These are phyloP conservation scores for Drosophila carrolli DNA, from an alignment of 1,140 invertebrate genomes.

Conservation along the genomic window DNA sequence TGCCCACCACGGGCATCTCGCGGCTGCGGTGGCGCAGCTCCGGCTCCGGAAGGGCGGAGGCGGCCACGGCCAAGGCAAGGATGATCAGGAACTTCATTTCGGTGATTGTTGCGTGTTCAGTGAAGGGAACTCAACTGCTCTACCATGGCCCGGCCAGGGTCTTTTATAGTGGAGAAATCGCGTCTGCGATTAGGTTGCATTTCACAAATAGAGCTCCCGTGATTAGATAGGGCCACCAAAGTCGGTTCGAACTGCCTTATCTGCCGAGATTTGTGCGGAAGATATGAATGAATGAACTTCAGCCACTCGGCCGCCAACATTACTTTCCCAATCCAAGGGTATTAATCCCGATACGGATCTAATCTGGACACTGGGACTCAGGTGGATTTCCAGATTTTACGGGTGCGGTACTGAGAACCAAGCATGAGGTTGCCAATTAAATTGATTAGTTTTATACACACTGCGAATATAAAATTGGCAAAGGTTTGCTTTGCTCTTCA, in stretches of 20 bases:
- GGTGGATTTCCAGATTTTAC: constrained; percentile 4
- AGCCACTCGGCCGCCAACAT: constrained; percentile 44
- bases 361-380: constrained; percentile 16
- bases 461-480: constrained; percentile 4
- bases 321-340: constrained; percentile 23
- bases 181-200: constrained; percentile 22
- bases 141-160: not conserved
- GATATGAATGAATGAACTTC: constrained; percentile 27
- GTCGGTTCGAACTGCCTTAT: constrained; percentile 18
- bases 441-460: constrained; percentile 33
- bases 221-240: constrained; percentile 35
- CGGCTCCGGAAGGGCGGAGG: constrained; percentile 53
- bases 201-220: constrained; percentile 27
- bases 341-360: constrained; percentile 21
- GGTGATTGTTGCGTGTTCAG: constrained; percentile 49
- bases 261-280: constrained; percentile 26
- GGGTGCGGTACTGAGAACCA: not conserved
- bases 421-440: constrained; percentile 44
- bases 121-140: constrained; percentile 59
- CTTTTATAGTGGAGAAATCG: constrained; percentile 46
- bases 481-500: constrained; percentile 4
- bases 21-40: constrained; percentile 43
- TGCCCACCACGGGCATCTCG: constrained; percentile 55
- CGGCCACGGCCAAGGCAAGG: constrained; percentile 67
- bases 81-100: constrained; percentile 77